Conservation (phyloP, 2,888 invertebrate species). For the Drosophila prostipennis region DNA sequence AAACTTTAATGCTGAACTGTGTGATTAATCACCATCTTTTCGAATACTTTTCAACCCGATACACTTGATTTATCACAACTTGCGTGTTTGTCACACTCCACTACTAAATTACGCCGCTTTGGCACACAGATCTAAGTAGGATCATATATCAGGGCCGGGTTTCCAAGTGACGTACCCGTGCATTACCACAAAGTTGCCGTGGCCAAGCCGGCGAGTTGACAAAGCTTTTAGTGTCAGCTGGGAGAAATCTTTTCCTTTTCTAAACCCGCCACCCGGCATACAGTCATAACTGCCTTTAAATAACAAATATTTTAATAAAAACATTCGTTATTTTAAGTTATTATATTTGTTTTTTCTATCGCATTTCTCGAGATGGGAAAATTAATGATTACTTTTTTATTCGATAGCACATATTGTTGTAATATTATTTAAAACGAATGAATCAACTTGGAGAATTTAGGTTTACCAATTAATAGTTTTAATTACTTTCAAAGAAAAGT, state of each 20-base stretch:
- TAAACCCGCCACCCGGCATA: neutral
- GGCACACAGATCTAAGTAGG: slow-evolving; percentile 70
- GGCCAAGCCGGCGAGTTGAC: slow-evolving; percentile 70
- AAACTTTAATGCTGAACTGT: too few species aligned
- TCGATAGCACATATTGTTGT: too few species aligned
- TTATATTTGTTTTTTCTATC: too few species aligned
- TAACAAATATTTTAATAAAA: neutral
- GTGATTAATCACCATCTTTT: slow-evolving; percentile 17
- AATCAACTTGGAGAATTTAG: too few species aligned
- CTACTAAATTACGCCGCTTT: slow-evolving; percentile 64
- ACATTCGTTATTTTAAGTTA: too few species aligned
- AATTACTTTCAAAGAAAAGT: too few species aligned
- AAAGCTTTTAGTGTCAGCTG: slow-evolving; percentile 82
- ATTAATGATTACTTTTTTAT: too few species aligned
- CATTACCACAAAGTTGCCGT: slow-evolving; percentile 73
- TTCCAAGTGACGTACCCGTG: slow-evolving; percentile 58
- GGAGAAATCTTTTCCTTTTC: slow-evolving; percentile 25
- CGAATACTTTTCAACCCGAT: slow-evolving; percentile 21
- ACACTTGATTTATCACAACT: slow-evolving; percentile 55
- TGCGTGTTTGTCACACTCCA: slow-evolving; percentile 35
- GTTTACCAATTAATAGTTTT: too few species aligned
- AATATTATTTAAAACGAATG: too few species aligned
- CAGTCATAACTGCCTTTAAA: neutral
- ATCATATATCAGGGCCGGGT: slow-evolving; percentile 70
- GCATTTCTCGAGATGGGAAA: too few species aligned